phyloP scores from a whole-genome alignment of 2,888 invertebrate genomes.

The Spilarctia lutea region DNA sequence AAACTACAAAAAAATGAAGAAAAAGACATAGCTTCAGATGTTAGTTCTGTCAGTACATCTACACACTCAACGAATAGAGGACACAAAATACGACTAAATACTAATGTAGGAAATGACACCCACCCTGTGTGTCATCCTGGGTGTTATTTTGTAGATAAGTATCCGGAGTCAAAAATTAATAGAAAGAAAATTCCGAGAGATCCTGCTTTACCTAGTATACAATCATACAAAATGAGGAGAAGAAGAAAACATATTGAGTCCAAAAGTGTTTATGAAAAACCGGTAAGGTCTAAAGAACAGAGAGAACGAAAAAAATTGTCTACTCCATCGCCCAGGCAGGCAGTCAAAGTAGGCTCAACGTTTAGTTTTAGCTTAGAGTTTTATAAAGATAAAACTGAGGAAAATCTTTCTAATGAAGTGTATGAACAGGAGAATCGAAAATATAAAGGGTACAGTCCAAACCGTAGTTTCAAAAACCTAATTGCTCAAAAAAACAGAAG shows the following conservation, averaged over 20 bases:
- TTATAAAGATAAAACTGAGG: constrained; percentile 45
- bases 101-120: neutral
- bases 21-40: constrained; percentile 16
- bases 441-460: constrained; percentile 9
- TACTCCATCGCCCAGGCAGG: constrained; percentile 41
- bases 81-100: constrained; percentile 28
- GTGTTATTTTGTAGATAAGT: neutral
- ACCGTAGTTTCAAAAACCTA: constrained; percentile 4
- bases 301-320: constrained; percentile 6
- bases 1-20: constrained; percentile 52
- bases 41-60: constrained; percentile 36
- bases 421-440: constrained; percentile 2
- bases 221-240: constrained; percentile 25
- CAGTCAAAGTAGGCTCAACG: constrained; percentile 54
- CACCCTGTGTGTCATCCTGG: too few relatives aligned
- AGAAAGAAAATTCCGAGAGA: neutral
- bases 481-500: neutral
- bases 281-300: constrained; percentile 17
- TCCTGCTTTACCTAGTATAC: constrained; percentile 28
- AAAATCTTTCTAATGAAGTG: neutral
- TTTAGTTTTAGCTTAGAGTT: constrained; percentile 57
- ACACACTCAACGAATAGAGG: constrained; percentile 30
- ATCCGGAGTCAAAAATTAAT: neutral
- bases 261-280: constrained; percentile 24
- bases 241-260: constrained; percentile 30